These are phyloP conservation scores for Alectoris magna DNA, from an alignment of 2,797 vertebrate species.

Conservation along the genomic window DNA sequence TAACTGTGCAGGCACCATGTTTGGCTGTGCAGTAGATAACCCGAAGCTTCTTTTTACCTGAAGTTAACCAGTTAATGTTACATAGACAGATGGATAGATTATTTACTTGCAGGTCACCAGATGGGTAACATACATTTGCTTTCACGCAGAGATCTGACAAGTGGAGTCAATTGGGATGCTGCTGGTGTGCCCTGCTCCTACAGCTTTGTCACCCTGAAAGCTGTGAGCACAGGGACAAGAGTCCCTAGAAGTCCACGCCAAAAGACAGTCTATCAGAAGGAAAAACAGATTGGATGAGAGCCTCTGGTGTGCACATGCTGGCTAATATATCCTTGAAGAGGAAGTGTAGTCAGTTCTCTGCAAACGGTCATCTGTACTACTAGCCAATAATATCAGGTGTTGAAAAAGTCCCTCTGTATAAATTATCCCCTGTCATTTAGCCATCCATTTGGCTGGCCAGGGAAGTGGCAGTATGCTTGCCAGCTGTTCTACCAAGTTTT, in stretches of 20 bases:
- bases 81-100: not conserved
- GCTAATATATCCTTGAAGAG: not conserved
- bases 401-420: not conserved
- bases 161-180: not conserved
- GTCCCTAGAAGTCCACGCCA: not conserved
- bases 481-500: not conserved
- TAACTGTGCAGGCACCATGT: not conserved
- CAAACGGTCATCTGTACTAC: not conserved
- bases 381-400: not conserved
- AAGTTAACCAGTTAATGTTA: not conserved
- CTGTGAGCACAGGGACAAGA: not conserved
- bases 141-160: not conserved
- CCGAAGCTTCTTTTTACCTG: not conserved
- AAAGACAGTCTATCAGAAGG: not conserved
- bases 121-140: not conserved
- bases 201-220: constrained; percentile 3
- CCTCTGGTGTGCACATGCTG: constrained; percentile 8
- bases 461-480: not conserved
- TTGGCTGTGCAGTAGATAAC: not conserved
- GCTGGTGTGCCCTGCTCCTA: not conserved
- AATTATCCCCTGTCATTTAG: not conserved
- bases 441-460: not conserved
- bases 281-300: not conserved
- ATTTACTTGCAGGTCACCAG: not conserved
- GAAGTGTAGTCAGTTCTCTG: constrained; percentile 10